Evolutionary conservation across 2,113 vertebrate genomes (phyloP).

Genomic region (Anser cygnoides): DNA sequence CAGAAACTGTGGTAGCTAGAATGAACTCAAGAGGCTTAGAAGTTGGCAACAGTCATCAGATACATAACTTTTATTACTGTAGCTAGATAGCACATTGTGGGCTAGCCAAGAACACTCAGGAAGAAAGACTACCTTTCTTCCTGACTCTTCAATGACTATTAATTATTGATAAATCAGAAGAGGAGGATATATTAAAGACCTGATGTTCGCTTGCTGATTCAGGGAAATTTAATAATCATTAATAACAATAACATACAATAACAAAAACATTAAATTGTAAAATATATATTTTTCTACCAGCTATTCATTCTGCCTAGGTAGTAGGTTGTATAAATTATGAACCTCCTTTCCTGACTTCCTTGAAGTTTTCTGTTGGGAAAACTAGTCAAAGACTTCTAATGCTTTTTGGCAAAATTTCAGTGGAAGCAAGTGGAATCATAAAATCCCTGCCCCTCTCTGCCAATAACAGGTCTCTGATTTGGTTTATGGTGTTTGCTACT

Average conservation of each 20-base stretch:
- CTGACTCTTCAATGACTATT: background rate
- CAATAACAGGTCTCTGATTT: background rate
- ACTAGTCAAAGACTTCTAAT: background rate
- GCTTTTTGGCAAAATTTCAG: background rate
- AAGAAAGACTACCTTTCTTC: background rate
- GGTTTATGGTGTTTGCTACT: background rate
- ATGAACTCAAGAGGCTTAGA: background rate
- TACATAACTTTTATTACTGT: background rate
- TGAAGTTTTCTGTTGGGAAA: background rate
- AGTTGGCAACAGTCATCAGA: background rate
- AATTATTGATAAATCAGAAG: background rate
- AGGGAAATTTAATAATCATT: background rate
- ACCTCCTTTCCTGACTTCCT: background rate
- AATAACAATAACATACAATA: background rate
- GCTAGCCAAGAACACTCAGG: background rate
- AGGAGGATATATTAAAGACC: background rate
- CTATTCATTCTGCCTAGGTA: background rate
- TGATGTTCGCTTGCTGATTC: background rate
- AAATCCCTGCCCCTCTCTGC: background rate
- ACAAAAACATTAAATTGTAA: background rate
- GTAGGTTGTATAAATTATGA: background rate
- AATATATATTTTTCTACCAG: background rate
- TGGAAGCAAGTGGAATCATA: background rate
- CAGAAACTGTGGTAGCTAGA: background rate
- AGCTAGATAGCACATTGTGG: background rate